These are phyloP conservation scores for Bombus waltoni DNA, from an alignment of 1,140 invertebrate species.

Conservation along the genomic window DNA sequence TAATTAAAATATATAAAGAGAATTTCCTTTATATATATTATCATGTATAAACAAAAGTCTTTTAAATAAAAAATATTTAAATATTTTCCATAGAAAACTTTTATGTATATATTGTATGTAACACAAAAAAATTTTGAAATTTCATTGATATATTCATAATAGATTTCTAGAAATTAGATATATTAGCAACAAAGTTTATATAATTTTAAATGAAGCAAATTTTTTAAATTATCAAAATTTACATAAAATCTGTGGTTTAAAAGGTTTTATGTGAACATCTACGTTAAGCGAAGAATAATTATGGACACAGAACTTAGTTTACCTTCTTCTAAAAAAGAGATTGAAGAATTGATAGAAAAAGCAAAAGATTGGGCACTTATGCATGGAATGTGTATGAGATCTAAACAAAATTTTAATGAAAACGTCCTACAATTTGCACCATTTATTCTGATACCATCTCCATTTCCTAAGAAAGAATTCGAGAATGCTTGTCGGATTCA, in stretches of 20 bases:
- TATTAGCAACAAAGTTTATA: neutral
- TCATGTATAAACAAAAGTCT: too few species aligned
- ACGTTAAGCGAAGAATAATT: neutral
- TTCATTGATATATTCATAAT: too few species aligned
- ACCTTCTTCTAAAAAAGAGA: slow-evolving; percentile 82
- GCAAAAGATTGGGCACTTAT: slow-evolving; percentile 93
- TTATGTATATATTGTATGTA: too few species aligned
- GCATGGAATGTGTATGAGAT: slow-evolving; percentile 91
- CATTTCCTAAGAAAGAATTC: slow-evolving; percentile 91
- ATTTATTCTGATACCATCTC: slow-evolving; percentile 91
- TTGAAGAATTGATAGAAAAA: slow-evolving; percentile 87
- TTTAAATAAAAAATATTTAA: too few species aligned
- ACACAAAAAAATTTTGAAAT: too few species aligned
- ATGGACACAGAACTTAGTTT: neutral
- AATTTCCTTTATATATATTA: too few species aligned
- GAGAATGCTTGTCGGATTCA: slow-evolving; percentile 89
- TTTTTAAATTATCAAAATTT: neutral
- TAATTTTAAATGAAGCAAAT: neutral
- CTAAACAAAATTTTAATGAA: slow-evolving; percentile 86
- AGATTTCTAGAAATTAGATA: too few species aligned
- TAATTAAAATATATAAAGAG: too few species aligned
- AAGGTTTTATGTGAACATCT: neutral
- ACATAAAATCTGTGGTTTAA: slow-evolving; percentile 3
- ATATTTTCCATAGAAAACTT: too few species aligned
- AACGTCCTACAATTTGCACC: slow-evolving; percentile 90